Base-by-base conservation (phyloP, 2,888 invertebrate genomes). In the Papilio gigon region DNA sequence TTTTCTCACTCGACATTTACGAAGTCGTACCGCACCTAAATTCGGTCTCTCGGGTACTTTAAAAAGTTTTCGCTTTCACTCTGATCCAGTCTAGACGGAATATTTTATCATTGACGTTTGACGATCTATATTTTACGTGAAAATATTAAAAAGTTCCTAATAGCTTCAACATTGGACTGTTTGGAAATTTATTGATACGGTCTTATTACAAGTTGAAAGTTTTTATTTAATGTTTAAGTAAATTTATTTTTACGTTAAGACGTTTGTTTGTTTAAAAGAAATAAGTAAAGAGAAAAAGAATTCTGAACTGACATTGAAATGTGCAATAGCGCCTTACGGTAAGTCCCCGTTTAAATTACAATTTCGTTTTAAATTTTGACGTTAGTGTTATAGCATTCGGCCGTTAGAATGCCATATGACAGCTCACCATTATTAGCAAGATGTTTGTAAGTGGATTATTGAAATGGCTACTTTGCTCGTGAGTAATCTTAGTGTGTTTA, bases 11-110 rank as follows among this genome's bases (percentile, higher is more conserved):
- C 78, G 80, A 81, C 76, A 79, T 81, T 82, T 78, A 78, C 78
- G 83, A 81, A 84, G 80, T 87, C 81, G 81, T 78, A 77, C 80
- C 78, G 76, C 77, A 81, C 77, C 82, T 84, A 82, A 88, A 89
- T 87, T 86, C 85, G 84, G 84, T 86, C 87, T 82, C 85, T 76
- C 80, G 86, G 84, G 86, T 82, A 80, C 81, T 83, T 80, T 83
- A 76, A 77, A 83, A 87, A 85, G 81, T 83, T 88, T 84, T 81
- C 77, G 77, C 75, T 73, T 78, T 78, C 73, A 73, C 76, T 71
- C 74, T 79, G 83, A 83, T 82, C 76, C 80, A 76, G 85, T 87
- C 87, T 86, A 88, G 87, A 87, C 84, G 62, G 76, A 79, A 80
- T 83, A 79, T 78, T 82, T 81, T 81, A 79, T 76, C 79, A 78